Evolutionary conservation across 2,888 invertebrate species (phyloP).

Genomic region (Chrysotoxum bicinctum): DNA sequence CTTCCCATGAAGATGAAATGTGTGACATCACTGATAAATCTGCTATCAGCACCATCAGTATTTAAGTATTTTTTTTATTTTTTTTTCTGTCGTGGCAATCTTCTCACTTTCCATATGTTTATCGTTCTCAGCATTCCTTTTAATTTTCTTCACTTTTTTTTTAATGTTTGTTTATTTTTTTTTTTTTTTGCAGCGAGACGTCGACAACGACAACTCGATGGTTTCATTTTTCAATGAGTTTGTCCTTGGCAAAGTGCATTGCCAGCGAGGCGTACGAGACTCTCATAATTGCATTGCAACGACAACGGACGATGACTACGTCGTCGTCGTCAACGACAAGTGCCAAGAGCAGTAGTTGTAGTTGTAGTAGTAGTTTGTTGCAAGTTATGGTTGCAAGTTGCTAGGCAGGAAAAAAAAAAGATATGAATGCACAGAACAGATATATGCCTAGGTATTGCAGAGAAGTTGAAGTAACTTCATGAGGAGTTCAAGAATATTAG

Average conservation of each 20-base stretch:
- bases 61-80: not conserved
- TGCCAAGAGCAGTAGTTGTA: conserved; percentile 11
- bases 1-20: not conserved
- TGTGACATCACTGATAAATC: conserved; percentile 1
- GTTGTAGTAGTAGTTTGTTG: conserved; percentile 6
- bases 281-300: conserved; percentile 68
- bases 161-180: not conserved
- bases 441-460: not conserved
- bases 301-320: not conserved
- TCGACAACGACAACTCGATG: conserved; percentile 36
- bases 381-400: conserved; percentile 18
- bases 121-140: conserved; percentile 64
- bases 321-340: conserved; percentile 1
- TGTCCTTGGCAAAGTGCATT: conserved; percentile 81
- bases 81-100: conserved; percentile 33
- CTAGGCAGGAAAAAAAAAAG: not conserved
- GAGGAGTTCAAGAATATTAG: conserved; percentile 49
- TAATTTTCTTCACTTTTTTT: conserved; percentile 28
- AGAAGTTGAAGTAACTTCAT: conserved; percentile 23
- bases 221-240: conserved; percentile 79
- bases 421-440: not conserved
- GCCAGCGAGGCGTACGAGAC: conserved; percentile 74
- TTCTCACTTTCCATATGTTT: conserved; percentile 71
- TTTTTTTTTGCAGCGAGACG: conserved; percentile 1
- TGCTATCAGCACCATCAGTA: not conserved